A percentile compares a stretch with the other conserved stretches of the same genome.
Conservation (phyloP, 2,113 vertebrate species). For the Tricholaema leucomelas region DNA sequence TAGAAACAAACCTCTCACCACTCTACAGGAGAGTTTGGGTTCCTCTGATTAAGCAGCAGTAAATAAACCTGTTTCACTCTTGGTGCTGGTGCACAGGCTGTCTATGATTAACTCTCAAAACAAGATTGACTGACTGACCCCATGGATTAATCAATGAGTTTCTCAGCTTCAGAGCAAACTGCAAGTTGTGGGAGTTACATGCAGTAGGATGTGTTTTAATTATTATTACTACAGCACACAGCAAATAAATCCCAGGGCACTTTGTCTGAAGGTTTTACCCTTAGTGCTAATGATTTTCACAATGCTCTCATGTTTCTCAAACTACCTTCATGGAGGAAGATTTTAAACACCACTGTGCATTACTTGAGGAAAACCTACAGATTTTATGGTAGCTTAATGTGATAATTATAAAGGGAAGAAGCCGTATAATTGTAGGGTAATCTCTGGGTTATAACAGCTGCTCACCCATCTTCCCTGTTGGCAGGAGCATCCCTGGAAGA, state of each 20-base stretch:
- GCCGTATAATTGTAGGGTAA: background rate
- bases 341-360: background rate
- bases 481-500: background rate
- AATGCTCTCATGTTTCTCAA: background rate
- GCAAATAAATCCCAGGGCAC: constrained; percentile 44
- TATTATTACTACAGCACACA: constrained; percentile 38
- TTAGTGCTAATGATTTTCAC: constrained; percentile 26
- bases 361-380: background rate
- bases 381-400: background rate
- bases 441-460: background rate
- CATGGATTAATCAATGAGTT: constrained; percentile 62
- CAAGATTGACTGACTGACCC: constrained; percentile 62
- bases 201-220: constrained; percentile 22
- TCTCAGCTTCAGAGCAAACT: constrained; percentile 24
- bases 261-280: constrained; percentile 25
- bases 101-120: constrained; percentile 62
- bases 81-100: constrained; percentile 11
- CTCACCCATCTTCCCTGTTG: background rate
- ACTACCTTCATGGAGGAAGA: background rate
- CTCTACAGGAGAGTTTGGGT: constrained; percentile 27
- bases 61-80: constrained; percentile 43
- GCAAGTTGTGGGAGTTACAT: constrained; percentile 21
- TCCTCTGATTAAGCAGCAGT: constrained; percentile 50
- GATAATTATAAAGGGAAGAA: background rate
- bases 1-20: constrained; percentile 47